Percentiles rank a stretch among this genome's conserved stretches.
These are phyloP conservation scores for Choloepus didactylus DNA, from an alignment of 2,797 vertebrate genomes.

Conservation along the genomic window DNA sequence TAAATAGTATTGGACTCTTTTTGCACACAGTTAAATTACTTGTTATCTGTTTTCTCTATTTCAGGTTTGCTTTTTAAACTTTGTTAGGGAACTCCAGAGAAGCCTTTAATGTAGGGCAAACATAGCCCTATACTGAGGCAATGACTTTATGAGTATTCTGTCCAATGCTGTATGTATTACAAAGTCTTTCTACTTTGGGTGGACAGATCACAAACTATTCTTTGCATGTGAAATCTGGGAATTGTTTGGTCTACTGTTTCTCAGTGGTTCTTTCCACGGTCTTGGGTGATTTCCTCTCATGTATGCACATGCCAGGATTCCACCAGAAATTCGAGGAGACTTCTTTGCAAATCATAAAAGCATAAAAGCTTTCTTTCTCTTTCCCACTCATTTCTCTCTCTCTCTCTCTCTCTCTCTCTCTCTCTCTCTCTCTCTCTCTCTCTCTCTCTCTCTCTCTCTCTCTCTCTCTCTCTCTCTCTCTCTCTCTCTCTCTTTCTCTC, in stretches of 20 bases:
- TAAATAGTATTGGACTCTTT: background rate
- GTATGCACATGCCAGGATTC: background rate
- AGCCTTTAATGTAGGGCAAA: background rate
- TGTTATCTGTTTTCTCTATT: background rate
- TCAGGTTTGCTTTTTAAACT: background rate
- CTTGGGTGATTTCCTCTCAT: background rate
- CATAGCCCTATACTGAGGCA: background rate
- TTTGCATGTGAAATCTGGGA: background rate
- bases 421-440: no score
- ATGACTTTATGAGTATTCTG: background rate
- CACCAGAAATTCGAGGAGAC: background rate
- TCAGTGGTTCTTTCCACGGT: background rate
- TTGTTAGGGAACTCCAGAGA: background rate
- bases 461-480: no score
- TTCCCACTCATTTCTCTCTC: no score
- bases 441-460: background rate
- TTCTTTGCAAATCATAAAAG: background rate
- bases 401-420: no score
- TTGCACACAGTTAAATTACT: background rate
- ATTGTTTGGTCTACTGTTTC: background rate
- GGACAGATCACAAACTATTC: background rate
- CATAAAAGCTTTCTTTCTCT: background rate
- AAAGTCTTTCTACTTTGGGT: background rate
- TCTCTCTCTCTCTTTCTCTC: background rate
- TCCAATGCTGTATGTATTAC: background rate